A percentile compares a stretch with the other conserved stretches of the same genome.
Conservation (phyloP, 2,113 vertebrate genomes). For the Passer montanus region DNA sequence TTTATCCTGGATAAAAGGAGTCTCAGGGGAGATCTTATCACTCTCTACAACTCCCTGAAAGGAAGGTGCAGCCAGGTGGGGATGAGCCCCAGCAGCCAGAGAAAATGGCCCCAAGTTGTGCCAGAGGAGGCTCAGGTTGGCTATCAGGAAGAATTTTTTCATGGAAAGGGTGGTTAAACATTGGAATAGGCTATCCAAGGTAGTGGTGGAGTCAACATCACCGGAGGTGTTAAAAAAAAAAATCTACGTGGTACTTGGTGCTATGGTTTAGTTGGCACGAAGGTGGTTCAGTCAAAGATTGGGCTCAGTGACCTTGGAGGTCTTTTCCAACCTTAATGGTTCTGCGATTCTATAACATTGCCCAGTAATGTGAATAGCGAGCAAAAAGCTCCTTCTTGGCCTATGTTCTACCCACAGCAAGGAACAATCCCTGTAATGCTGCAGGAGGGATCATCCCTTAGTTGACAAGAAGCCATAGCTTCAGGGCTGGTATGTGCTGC, state of each 20-base stretch:
- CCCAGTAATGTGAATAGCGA: background rate
- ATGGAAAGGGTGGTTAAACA: background rate
- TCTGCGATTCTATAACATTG: background rate
- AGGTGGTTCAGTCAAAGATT: background rate
- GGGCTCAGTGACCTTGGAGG: background rate
- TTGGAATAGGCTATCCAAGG: background rate
- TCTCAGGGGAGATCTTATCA: background rate
- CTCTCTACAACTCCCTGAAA: background rate
- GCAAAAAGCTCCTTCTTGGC: background rate
- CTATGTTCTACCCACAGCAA: fast-evolving
- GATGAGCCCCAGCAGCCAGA: background rate
- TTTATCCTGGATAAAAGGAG: background rate
- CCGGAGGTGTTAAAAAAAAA: background rate
- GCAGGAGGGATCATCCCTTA: fast-evolving
- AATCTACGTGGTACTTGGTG: fast-evolving
- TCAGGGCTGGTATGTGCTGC: background rate
- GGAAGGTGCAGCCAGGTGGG: background rate
- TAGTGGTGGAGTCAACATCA: background rate
- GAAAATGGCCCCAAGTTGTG: background rate
- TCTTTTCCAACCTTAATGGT: background rate
- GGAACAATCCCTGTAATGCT: background rate
- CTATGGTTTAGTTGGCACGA: background rate
- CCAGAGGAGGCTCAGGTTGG: background rate
- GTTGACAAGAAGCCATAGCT: background rate
- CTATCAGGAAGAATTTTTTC: background rate